A percentile compares a stretch with the other conserved stretches of the same genome.
phyloP scores from a whole-genome alignment of 37 sponge, comb jelly and placozoan species.

The Geodia barretti region DNA sequence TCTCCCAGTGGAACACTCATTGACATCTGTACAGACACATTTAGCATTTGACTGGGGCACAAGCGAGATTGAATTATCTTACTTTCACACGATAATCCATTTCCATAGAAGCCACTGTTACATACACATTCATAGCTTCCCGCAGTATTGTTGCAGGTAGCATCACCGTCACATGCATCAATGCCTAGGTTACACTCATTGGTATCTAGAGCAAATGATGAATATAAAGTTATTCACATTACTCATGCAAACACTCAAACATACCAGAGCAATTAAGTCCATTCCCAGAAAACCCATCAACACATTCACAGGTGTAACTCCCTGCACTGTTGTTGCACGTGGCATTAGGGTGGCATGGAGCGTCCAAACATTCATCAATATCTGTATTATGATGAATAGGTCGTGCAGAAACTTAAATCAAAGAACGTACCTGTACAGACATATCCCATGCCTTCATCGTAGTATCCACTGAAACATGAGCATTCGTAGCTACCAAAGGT shows the following conservation, averaged over 20 bases:
- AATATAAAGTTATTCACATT: no score
- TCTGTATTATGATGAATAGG: no score
- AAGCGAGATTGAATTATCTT: no score
- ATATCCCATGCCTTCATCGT: constrained; percentile 7
- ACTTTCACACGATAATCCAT: constrained; percentile 7
- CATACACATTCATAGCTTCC: constrained; percentile 29
- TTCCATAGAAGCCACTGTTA: constrained; percentile 14
- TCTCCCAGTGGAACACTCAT: constrained; percentile 27
- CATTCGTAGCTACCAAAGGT: constrained; percentile 45
- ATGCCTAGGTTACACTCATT: constrained; percentile 6
- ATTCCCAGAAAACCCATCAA: constrained; percentile 27
- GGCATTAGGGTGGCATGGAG: constrained; percentile 29
- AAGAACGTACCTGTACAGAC: no score
- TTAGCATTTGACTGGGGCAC: no score
- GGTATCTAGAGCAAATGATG: constrained; percentile 4
- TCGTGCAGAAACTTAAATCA: no score
- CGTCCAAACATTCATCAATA: constrained; percentile 31
- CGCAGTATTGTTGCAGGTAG: constrained; percentile 31
- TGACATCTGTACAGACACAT: constrained; percentile 3
- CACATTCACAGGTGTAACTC: constrained; percentile 33
- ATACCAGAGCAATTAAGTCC: no score
- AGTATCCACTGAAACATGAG: constrained; percentile 37
- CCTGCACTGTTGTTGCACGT: constrained; percentile 46
- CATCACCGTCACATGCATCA: constrained; percentile 27
- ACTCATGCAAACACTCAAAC: no score